These are phyloP conservation scores for Dione vanillae DNA, from an alignment of 2,888 invertebrate genomes.

Conservation along the genomic window DNA sequence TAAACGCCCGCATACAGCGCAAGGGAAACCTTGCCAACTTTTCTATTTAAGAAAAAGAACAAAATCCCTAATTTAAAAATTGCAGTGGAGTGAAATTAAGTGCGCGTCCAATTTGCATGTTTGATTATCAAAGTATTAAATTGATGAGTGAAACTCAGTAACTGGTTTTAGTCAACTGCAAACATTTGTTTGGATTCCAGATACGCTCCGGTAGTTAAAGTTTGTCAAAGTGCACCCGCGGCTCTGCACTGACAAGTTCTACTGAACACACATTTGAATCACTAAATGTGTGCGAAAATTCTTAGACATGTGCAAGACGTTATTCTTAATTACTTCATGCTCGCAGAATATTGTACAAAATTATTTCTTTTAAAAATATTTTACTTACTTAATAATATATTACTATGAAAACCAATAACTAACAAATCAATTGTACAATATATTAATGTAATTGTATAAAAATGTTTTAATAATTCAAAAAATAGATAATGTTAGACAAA, in stretches of 20 bases:
- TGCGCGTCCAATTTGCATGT: neutral
- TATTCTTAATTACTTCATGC: neutral
- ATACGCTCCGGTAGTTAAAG: conserved; percentile 11
- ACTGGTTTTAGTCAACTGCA: conserved; percentile 2
- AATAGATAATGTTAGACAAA: too few relatives aligned
- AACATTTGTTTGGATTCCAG: conserved; percentile 13
- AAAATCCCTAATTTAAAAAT: conserved; percentile 37
- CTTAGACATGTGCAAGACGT: neutral
- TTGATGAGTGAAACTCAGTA: neutral
- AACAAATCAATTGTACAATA: neutral
- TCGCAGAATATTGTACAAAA: neutral
- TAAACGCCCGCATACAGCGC: conserved; percentile 43
- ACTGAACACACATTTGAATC: neutral
- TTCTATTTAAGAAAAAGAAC: conserved; percentile 37
- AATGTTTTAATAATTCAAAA: neutral
- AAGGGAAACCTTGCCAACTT: conserved; percentile 42
- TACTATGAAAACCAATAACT: too few relatives aligned
- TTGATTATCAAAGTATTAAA: conserved; percentile 1
- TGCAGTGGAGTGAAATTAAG: conserved; percentile 14
- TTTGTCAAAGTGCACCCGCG: conserved; percentile 1
- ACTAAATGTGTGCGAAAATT: neutral
- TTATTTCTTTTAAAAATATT: too few relatives aligned
- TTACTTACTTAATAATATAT: too few relatives aligned
- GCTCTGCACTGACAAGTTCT: neutral
- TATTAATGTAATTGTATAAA: neutral